phyloP scores from a whole-genome alignment of 2,797 vertebrate genomes.

The Xenentodon cancila region DNA sequence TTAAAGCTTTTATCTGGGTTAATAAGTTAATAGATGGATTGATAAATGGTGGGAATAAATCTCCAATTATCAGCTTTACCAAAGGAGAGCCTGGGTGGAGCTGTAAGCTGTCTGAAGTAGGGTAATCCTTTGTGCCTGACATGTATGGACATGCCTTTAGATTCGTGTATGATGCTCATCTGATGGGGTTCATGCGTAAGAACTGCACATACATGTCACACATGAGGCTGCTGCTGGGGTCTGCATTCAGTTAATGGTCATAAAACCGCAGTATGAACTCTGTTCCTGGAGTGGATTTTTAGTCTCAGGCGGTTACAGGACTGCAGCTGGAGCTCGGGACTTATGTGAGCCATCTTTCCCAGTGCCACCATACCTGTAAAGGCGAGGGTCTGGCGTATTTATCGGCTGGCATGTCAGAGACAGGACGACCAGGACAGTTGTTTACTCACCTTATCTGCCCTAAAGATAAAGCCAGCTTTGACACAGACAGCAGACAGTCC shows the following conservation, averaged over 20 bases:
- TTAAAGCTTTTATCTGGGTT: slow-evolving; percentile 73
- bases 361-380: slow-evolving; percentile 4
- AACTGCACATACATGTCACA: slow-evolving; percentile 1
- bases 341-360: slow-evolving; percentile 22
- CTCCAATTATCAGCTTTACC: slow-evolving; percentile 79
- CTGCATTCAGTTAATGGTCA: background rate
- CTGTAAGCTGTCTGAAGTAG: slow-evolving; percentile 63
- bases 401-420: slow-evolving; percentile 44
- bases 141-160: slow-evolving; percentile 47
- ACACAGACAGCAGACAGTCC: slow-evolving; percentile 57
- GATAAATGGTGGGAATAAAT: slow-evolving; percentile 76
- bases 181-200: slow-evolving; percentile 7
- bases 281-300: background rate
- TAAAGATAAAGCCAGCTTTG: slow-evolving; percentile 70
- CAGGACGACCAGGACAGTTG: slow-evolving; percentile 51
- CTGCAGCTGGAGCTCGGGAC: slow-evolving; percentile 39
- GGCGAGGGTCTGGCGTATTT: slow-evolving; percentile 33
- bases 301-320: slow-evolving; percentile 7
- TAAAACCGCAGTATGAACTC: background rate
- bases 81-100: slow-evolving; percentile 48
- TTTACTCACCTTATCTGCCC: slow-evolving; percentile 72
- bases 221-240: background rate
- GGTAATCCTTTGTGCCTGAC: slow-evolving; percentile 64
- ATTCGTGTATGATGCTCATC: slow-evolving; percentile 25
- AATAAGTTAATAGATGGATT: slow-evolving; percentile 81